phyloP scores from a whole-genome alignment of 2,888 invertebrate genomes.

The Campopleginae sp. region DNA sequence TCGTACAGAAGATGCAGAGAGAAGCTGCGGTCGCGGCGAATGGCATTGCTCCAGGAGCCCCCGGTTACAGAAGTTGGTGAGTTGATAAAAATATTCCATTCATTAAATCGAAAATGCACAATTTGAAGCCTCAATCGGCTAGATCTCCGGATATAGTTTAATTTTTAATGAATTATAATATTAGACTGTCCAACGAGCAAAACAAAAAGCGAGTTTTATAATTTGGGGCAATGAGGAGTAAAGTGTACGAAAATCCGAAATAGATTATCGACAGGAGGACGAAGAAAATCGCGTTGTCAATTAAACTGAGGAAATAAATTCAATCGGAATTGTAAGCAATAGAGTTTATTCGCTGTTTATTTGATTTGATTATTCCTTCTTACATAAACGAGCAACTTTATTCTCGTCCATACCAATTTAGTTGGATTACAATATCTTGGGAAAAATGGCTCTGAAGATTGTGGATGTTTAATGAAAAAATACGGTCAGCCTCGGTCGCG shows the following conservation, averaged over 20 bases:
- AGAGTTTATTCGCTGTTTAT: neutral
- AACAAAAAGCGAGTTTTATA: neutral
- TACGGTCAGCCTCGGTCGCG: neutral
- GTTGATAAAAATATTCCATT: slow-evolving; percentile 68
- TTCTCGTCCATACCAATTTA: neutral
- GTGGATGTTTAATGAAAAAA: neutral
- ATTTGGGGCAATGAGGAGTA: neutral
- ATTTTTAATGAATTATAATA: slow-evolving; percentile 1
- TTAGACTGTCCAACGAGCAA: neutral
- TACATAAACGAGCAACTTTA: neutral
- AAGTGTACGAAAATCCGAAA: neutral
- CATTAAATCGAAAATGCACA: neutral
- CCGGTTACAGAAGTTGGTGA: slow-evolving; percentile 93
- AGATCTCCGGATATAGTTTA: neutral
- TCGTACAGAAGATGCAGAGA: slow-evolving; percentile 92
- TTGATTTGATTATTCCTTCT: neutral
- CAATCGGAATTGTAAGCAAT: neutral
- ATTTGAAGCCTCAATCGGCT: neutral
- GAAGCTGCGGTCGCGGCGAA: slow-evolving; percentile 89
- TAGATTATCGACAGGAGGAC: slow-evolving; percentile 15
- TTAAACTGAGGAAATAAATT: slow-evolving; percentile 9
- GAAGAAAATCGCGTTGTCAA: slow-evolving; percentile 15
- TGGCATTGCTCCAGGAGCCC: slow-evolving; percentile 88
- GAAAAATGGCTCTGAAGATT: neutral
- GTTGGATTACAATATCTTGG: neutral